phyloP scores from a whole-genome alignment of 64 coral and sea anemone genomes.

The Stichodactyla helianthus region DNA sequence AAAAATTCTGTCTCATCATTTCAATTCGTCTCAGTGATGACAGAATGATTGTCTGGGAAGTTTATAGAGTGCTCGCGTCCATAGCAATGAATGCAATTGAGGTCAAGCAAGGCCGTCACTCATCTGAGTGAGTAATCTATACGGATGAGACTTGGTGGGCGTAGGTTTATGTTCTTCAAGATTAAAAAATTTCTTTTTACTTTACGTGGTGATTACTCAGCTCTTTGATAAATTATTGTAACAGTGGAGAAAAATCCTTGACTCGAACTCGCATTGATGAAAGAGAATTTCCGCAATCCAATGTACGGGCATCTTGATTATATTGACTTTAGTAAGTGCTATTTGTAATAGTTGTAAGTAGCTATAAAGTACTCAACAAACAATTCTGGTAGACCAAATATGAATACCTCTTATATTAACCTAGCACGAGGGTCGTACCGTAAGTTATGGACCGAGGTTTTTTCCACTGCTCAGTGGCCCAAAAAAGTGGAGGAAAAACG shows the following conservation, averaged over 20 bases:
- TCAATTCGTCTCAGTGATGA: not conserved
- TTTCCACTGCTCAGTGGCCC: too few species aligned
- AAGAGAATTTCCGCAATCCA: not conserved
- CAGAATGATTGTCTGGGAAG: not conserved
- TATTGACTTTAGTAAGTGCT: not conserved
- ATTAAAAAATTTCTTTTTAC: too few species aligned
- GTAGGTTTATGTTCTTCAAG: too few species aligned
- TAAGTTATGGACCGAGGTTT: too few species aligned
- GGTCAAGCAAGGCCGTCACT: not conserved
- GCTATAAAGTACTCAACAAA: not conserved
- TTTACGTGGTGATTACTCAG: not conserved
- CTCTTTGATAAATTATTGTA: not conserved
- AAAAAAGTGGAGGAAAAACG: too few species aligned
- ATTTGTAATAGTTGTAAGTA: not conserved
- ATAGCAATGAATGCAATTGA: not conserved
- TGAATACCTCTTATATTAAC: too few species aligned
- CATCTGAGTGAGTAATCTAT: not conserved
- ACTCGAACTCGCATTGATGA: not conserved
- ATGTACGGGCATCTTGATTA: not conserved
- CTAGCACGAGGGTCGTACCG: too few species aligned
- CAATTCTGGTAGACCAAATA: not conserved
- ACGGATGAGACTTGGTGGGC: not conserved
- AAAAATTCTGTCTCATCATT: not conserved
- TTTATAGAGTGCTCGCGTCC: not conserved
- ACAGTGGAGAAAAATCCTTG: not conserved